Conservation (phyloP, 2,888 invertebrate genomes). For the Tachina fera region DNA sequence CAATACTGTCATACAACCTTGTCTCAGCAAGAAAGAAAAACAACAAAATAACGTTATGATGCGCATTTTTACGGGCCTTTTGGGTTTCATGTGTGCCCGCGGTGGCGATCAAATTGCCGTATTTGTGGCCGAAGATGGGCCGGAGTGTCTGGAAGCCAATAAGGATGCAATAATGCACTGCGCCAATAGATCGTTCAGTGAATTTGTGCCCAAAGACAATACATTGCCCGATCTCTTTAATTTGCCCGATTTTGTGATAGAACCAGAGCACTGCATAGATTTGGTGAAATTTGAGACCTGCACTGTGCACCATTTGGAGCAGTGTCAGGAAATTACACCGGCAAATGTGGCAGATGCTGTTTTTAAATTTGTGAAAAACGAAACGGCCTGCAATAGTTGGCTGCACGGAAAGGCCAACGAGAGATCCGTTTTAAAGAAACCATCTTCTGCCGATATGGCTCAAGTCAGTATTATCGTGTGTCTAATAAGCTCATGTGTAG, state of each 20-base stretch:
- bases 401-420: constrained; percentile 75
- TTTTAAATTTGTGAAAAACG: constrained; percentile 88
- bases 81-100: constrained; percentile 89
- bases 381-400: constrained; percentile 85
- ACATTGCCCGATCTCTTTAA: constrained; percentile 76
- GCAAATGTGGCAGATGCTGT: constrained; percentile 91
- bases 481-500: constrained; percentile 1
- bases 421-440: constrained; percentile 74
- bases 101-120: constrained; percentile 92
- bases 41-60: constrained; percentile 85
- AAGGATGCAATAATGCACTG: constrained; percentile 86
- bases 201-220: constrained; percentile 83
- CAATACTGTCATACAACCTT: constrained; percentile 85
- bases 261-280: constrained; percentile 83
- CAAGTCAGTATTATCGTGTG: background rate
- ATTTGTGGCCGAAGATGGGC: constrained; percentile 92
- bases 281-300: constrained; percentile 80
- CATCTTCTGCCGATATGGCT: constrained; percentile 65
- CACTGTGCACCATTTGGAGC: constrained; percentile 83
- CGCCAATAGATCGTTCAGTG: constrained; percentile 85
- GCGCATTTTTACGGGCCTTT: constrained; percentile 87
- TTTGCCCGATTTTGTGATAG: constrained; percentile 86
- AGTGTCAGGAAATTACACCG: constrained; percentile 89
- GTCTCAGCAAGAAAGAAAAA: constrained; percentile 86
- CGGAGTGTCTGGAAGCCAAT: constrained; percentile 88